These are phyloP conservation scores for Oriolus oriolus DNA, from an alignment of 2,113 vertebrate species.

Conservation along the genomic window DNA sequence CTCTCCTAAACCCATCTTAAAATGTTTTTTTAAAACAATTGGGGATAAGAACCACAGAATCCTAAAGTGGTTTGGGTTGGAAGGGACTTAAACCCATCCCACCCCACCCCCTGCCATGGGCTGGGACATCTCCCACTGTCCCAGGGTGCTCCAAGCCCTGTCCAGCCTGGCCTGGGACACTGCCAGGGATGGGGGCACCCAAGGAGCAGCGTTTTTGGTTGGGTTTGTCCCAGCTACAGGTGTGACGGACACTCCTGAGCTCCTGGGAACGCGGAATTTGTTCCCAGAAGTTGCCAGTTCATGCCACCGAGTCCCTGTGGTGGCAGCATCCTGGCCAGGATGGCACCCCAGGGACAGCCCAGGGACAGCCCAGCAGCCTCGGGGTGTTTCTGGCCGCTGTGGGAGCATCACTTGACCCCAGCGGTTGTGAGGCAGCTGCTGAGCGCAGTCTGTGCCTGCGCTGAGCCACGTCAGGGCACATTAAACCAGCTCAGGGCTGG, in stretches of 20 bases:
- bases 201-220: background rate
- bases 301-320: background rate
- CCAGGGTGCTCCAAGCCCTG: accelerated
- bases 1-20: background rate
- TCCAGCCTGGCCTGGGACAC: background rate
- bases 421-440: background rate
- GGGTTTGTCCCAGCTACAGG: background rate
- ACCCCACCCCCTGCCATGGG: background rate
- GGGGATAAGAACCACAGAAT: background rate
- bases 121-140: background rate
- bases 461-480: background rate
- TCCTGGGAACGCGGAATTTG: background rate
- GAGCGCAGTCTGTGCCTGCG: background rate
- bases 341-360: background rate
- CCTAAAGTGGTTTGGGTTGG: background rate
- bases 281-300: background rate
- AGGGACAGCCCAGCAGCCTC: background rate
- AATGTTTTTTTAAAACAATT: background rate
- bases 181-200: background rate
- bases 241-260: background rate
- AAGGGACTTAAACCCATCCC: background rate
- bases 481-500: background rate
- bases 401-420: background rate
- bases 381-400: background rate
- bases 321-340: background rate